Base-by-base conservation (phyloP, 1,140 invertebrate species). In the Drosophila rufa region DNA sequence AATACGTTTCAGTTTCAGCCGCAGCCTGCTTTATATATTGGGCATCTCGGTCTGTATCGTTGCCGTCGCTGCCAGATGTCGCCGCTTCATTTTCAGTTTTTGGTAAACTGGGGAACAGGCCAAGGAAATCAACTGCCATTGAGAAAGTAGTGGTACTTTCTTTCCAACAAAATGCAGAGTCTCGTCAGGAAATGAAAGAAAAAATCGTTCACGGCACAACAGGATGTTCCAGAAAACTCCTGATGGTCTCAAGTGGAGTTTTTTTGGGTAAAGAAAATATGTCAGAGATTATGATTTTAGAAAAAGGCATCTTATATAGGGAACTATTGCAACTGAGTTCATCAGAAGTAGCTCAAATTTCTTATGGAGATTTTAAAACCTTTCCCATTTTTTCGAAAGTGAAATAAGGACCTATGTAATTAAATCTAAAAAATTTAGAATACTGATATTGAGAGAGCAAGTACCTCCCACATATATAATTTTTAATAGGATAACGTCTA, bases 51-150 rank as follows among this genome's bases (percentile, higher is more conserved):
- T 43, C n/a, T 40, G 19, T 45, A 36, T 50, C 53, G 45, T 45
- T 51, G 59, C 60, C 74, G 77, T 89, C 77, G 80, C 47, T 57
- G 57, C 80, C 84, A 89, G 80, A 89, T 89, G 85, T 84, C 67
- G 84, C 78, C 65, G 33, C 19, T 55, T 55, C 67, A 75, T 79
- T 81, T 79, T 62, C 64, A 59, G 66, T 75, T 66, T 61, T 81
- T 66, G 76, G 50, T 76, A 60, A 66, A 62, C 62, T 46, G 42
- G 55, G 51, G 27, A 66, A 53, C 58, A 55, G 76, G 57, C 74
- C 80, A 69, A 89, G 84, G 80, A 89, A 89, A 81, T 84, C 78
- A 75, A 82, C 50, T 70, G 66, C 36, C 65, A 51, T 33, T 38
- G 61, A 69, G 62, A 65, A 65, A 65, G 62, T 65, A 61, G 62